phyloP scores from a whole-genome alignment of 2,113 vertebrate species.

The Esox niger region DNA sequence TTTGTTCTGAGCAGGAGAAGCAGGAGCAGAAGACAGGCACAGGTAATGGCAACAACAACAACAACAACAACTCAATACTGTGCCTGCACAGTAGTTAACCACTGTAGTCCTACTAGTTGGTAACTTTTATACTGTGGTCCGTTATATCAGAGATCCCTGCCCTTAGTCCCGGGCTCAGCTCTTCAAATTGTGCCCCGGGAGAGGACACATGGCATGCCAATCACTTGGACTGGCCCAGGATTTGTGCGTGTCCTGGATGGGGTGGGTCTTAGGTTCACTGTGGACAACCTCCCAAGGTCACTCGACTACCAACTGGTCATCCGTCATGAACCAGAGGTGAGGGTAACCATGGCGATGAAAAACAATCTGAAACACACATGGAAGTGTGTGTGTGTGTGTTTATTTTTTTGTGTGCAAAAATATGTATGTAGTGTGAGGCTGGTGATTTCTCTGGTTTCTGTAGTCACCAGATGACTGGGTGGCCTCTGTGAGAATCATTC shows the following conservation, averaged over 20 bases:
- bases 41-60: slow-evolving; percentile 71
- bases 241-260: slow-evolving; percentile 74
- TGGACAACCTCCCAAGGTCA: slow-evolving; percentile 74
- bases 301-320: slow-evolving; percentile 79
- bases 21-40: slow-evolving; percentile 50
- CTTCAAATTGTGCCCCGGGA: slow-evolving; percentile 68
- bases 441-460: slow-evolving; percentile 8
- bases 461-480: slow-evolving; percentile 80
- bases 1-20: slow-evolving; percentile 71
- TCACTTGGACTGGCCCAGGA: slow-evolving; percentile 80
- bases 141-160: slow-evolving; percentile 46
- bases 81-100: neutral
- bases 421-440: neutral
- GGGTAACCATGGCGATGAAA: neutral
- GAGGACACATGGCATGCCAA: slow-evolving; percentile 42
- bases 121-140: neutral
- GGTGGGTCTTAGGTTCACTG: slow-evolving; percentile 77
- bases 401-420: neutral
- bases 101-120: neutral
- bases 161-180: slow-evolving; percentile 43
- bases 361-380: slow-evolving; percentile 1
- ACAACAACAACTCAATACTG: neutral
- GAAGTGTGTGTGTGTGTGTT: neutral
- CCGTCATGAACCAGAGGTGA: slow-evolving; percentile 80
- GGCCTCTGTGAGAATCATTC: slow-evolving; percentile 65